Conservation (phyloP, 2,888 invertebrate genomes). For the Matsumyia berberina region DNA sequence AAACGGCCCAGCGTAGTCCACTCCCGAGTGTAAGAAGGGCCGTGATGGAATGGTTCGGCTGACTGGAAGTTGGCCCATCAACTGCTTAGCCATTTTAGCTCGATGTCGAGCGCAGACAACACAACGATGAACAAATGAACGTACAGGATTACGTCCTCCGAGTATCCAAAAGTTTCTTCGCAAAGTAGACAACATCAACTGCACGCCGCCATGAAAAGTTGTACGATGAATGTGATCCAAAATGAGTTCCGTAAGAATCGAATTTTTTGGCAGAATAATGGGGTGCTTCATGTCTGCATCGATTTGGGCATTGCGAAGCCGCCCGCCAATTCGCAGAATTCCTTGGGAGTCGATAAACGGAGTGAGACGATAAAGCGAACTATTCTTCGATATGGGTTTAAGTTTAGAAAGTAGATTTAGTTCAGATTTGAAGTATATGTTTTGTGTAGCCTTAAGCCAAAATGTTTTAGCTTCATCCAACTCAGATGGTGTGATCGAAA, state of each 20-base stretch:
- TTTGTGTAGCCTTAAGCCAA: slow-evolving; percentile 26
- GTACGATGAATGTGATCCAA: slow-evolving; percentile 43
- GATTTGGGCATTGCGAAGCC: slow-evolving; percentile 56
- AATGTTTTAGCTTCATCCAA: slow-evolving; percentile 28
- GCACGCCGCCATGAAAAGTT: slow-evolving; percentile 60
- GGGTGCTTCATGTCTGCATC: slow-evolving; percentile 53
- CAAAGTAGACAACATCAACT: slow-evolving; percentile 54
- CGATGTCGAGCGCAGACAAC: slow-evolving; percentile 38
- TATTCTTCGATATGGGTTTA: slow-evolving; percentile 6
- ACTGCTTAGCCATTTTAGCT: slow-evolving; percentile 26
- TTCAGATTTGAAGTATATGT: slow-evolving; percentile 36
- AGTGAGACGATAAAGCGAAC: slow-evolving; percentile 32
- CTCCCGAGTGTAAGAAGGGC: slow-evolving; percentile 44
- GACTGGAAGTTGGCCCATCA: slow-evolving; percentile 50
- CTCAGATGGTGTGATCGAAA: slow-evolving; percentile 22
- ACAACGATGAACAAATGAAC: slow-evolving; percentile 41
- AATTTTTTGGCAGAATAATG: slow-evolving; percentile 53
- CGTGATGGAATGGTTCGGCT: slow-evolving; percentile 41
- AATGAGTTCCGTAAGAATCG: slow-evolving; percentile 47
- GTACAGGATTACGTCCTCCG: slow-evolving; percentile 37
- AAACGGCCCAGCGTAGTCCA: slow-evolving; percentile 30
- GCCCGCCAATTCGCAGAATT: slow-evolving; percentile 65
- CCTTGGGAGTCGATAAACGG: slow-evolving; percentile 60
- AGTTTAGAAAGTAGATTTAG: slow-evolving; percentile 21
- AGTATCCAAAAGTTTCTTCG: slow-evolving; percentile 58